Conservation (phyloP, 2,888 invertebrate genomes). For the Apodemia mormo region DNA sequence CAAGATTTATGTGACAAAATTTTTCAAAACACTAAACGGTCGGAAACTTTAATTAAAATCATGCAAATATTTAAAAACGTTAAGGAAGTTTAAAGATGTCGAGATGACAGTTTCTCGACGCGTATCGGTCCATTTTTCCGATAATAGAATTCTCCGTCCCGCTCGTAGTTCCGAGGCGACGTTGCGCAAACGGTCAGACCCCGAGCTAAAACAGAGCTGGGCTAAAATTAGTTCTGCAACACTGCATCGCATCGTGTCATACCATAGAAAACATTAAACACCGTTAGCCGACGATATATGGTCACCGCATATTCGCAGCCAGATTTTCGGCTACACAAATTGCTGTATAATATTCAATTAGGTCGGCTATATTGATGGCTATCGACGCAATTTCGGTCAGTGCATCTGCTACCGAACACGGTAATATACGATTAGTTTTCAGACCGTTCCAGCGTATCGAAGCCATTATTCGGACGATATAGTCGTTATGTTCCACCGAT, state of each 20-base stretch:
- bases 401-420: slow-evolving; percentile 68
- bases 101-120: slow-evolving; percentile 47
- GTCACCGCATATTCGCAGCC: slow-evolving; percentile 73
- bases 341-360: slow-evolving; percentile 81
- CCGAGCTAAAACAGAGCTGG: slow-evolving; percentile 66
- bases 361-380: slow-evolving; percentile 73
- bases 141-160: slow-evolving; percentile 71
- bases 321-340: slow-evolving; percentile 80
- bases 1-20: not conserved
- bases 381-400: slow-evolving; percentile 73
- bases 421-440: slow-evolving; percentile 78
- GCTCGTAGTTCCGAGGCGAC: slow-evolving; percentile 49
- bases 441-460: slow-evolving; percentile 41
- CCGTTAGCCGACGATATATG: slow-evolving; percentile 66
- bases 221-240: slow-evolving; percentile 71
- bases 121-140: slow-evolving; percentile 64
- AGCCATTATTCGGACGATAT: slow-evolving; percentile 36
- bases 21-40: not conserved
- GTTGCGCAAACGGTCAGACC: slow-evolving; percentile 71
- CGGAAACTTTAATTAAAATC: slow-evolving; percentile 1
- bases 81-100: slow-evolving; percentile 27
- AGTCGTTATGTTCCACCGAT: slow-evolving; percentile 24
- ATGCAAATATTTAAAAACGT: slow-evolving; percentile 22
- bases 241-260: slow-evolving; percentile 63
- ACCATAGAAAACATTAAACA: slow-evolving; percentile 72